phyloP scores from a whole-genome alignment of 2,797 vertebrate species.

The Scyliorhinus canicula region DNA sequence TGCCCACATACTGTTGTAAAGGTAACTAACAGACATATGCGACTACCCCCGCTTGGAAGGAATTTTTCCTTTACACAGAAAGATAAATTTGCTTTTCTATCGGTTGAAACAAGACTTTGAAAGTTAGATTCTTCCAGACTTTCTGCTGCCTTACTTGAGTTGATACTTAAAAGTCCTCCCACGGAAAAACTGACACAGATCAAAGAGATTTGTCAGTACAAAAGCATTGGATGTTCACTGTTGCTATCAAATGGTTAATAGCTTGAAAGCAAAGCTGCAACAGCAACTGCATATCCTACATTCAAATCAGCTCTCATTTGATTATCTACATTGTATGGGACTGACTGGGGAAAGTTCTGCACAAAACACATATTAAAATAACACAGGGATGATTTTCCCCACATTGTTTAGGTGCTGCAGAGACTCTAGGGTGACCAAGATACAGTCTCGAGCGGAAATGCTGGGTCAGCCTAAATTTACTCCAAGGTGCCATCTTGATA shows the following conservation, averaged over 20 bases:
- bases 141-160: not conserved
- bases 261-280: not conserved
- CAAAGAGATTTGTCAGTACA: not conserved
- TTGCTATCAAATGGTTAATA: not conserved
- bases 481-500: too few relatives aligned
- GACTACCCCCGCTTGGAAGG: not conserved
- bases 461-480: too few relatives aligned
- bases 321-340: not conserved
- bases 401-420: too few relatives aligned
- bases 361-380: too few relatives aligned
- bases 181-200: not conserved
- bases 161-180: not conserved
- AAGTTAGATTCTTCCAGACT: not conserved
- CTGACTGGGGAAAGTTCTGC: too few relatives aligned
- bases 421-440: too few relatives aligned
- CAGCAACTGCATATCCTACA: not conserved
- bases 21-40: not conserved
- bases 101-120: not conserved
- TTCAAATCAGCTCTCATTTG: not conserved
- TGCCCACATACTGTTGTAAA: not conserved
- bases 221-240: not conserved
- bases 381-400: too few relatives aligned
- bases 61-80: not conserved
- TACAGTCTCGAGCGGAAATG: too few relatives aligned
- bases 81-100: not conserved